A percentile compares a stretch with the other conserved stretches of the same genome.
These are phyloP conservation scores for Diadegma fenestrale DNA, from an alignment of 2,888 invertebrate species.

Conservation along the genomic window DNA sequence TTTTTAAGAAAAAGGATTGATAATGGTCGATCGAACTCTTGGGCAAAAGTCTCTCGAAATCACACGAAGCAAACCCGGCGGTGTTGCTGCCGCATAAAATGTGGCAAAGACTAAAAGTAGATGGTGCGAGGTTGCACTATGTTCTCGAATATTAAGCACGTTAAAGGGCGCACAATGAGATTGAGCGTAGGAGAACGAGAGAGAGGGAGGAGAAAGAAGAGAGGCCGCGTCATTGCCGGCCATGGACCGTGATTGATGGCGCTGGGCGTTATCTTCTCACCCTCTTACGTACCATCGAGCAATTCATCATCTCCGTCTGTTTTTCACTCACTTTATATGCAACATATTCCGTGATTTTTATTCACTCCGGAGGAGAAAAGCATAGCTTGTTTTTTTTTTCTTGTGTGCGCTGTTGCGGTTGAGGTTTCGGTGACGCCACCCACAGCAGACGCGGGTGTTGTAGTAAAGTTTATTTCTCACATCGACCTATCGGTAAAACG, in stretches of 20 bases:
- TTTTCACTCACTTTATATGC: conserved; percentile 85
- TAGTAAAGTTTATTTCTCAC: conserved; percentile 48
- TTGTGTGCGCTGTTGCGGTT: conserved; percentile 17
- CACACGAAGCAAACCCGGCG: neutral
- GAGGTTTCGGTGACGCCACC: conserved; percentile 57
- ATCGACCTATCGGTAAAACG: conserved; percentile 50
- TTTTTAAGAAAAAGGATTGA: neutral
- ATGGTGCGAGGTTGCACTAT: conserved; percentile 36
- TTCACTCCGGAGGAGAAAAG: conserved; percentile 78
- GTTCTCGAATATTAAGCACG: conserved; percentile 41
- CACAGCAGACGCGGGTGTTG: neutral
- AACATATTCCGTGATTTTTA: conserved; percentile 85
- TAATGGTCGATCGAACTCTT: neutral
- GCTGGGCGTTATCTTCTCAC: conserved; percentile 83
- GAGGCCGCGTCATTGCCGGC: conserved; percentile 82
- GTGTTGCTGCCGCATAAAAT: conserved; percentile 9
- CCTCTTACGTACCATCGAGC: conserved; percentile 79
- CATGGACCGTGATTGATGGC: conserved; percentile 83
- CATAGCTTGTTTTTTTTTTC: conserved; percentile 40
- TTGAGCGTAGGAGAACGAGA: conserved; percentile 48
- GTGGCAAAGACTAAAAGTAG: conserved; percentile 41
- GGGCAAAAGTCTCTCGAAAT: neutral
- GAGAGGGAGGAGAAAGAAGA: conserved; percentile 59
- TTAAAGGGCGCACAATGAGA: conserved; percentile 26
- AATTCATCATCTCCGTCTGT: conserved; percentile 85